These are phyloP conservation scores for Acanthiza pusilla DNA, from an alignment of 2,797 vertebrate genomes.

Conservation along the genomic window DNA sequence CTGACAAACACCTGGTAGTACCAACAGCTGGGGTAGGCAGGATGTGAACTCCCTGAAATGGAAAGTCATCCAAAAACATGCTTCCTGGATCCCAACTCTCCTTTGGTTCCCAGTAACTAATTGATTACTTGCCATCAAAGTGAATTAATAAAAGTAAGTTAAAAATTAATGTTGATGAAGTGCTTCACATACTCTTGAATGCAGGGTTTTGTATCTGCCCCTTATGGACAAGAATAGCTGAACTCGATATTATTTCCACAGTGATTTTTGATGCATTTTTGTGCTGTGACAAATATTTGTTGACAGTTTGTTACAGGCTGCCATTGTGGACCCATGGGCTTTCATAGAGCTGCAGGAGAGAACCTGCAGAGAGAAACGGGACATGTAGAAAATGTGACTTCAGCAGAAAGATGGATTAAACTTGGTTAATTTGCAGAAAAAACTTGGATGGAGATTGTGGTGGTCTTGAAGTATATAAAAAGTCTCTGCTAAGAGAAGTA, in stretches of 20 bases:
- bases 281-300: background rate
- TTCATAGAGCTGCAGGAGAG: background rate
- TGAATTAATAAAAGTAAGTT: background rate
- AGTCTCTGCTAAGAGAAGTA: background rate
- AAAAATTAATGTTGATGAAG: background rate
- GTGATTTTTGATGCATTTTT: background rate
- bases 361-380: background rate
- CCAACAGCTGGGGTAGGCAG: background rate
- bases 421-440: background rate
- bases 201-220: background rate
- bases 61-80: background rate
- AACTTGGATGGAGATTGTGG: background rate
- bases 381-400: background rate
- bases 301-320: background rate
- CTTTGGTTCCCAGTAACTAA: background rate
- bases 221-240: background rate
- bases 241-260: background rate
- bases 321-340: background rate
- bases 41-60: background rate
- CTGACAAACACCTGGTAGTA: background rate
- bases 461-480: background rate
- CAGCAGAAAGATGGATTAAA: background rate
- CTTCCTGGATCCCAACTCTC: background rate
- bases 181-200: background rate
- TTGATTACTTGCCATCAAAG: background rate